Percentiles rank a stretch among this genome's conserved stretches.
These are phyloP conservation scores for Thamnophis elegans DNA, from an alignment of 2,797 vertebrate genomes.

Conservation along the genomic window DNA sequence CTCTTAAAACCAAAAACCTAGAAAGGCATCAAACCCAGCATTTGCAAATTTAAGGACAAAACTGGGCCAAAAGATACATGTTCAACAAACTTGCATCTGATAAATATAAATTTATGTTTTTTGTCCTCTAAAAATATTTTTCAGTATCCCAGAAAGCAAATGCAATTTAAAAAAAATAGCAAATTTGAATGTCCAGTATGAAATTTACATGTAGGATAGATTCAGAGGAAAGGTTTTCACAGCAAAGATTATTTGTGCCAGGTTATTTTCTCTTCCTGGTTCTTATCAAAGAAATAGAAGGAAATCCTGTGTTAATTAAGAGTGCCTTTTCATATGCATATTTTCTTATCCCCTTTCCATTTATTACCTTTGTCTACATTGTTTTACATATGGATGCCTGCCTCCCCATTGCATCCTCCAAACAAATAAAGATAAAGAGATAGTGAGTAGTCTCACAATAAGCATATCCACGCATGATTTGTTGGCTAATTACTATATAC, in stretches of 20 bases:
- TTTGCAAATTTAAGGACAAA: conserved; percentile 47
- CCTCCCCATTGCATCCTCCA: background rate
- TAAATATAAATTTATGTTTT: conserved; percentile 44
- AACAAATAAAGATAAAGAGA: background rate
- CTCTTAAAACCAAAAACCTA: conserved; percentile 47
- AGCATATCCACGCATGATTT: background rate
- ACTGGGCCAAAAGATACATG: conserved; percentile 44
- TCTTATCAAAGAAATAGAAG: background rate
- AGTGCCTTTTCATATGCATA: background rate
- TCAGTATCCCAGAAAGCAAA: background rate
- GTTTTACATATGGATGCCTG: background rate
- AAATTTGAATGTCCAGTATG: background rate
- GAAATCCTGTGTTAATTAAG: background rate
- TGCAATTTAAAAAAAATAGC: background rate
- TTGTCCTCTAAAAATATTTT: background rate
- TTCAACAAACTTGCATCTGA: conserved; percentile 48
- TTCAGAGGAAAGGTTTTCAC: background rate
- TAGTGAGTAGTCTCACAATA: background rate
- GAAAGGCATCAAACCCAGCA: conserved; percentile 44
- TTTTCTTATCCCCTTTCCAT: background rate
- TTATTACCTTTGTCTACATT: background rate
- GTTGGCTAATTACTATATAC: background rate
- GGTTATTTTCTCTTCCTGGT: background rate
- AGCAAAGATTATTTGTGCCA: background rate
- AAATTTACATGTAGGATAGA: conserved; percentile 1